Percentiles rank a stretch among this genome's conserved stretches.
phyloP scores from a whole-genome alignment of 1,140 invertebrate genomes.

The Solenopsis invicta region DNA sequence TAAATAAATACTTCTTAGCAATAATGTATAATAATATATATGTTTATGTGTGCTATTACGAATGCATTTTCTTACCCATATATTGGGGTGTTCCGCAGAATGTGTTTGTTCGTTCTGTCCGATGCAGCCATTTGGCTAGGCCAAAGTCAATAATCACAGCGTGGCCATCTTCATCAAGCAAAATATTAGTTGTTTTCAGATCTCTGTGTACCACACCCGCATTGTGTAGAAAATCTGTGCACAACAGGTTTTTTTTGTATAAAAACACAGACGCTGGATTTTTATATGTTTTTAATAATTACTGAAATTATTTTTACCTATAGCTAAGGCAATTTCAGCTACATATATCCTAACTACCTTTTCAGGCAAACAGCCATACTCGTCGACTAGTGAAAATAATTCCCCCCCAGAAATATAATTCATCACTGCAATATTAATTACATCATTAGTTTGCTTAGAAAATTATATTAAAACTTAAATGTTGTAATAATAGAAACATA shows the following conservation, averaged over 20 bases:
- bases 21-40: not conserved
- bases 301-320: conserved; percentile 89
- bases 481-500: conserved; percentile 85
- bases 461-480: conserved; percentile 23
- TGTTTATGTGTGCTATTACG: not conserved
- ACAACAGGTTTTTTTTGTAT: conserved; percentile 61
- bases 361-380: conserved; percentile 91
- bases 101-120: conserved; percentile 92
- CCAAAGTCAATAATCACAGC: conserved; percentile 96
- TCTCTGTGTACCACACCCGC: conserved; percentile 96
- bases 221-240: conserved; percentile 96
- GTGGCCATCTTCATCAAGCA: conserved; percentile 93
- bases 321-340: conserved; percentile 93
- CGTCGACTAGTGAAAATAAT: conserved; percentile 91
- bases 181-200: conserved; percentile 96
- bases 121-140: conserved; percentile 95
- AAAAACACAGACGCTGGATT: not conserved
- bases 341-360: conserved; percentile 93
- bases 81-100: conserved; percentile 97
- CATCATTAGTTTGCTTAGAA: conserved; percentile 2
- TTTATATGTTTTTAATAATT: not conserved
- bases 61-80: conserved; percentile 90
- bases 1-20: too few species aligned
- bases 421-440: conserved; percentile 89
- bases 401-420: conserved; percentile 94